Evolutionary conservation across 2,888 invertebrate genomes (phyloP).

Genomic region (Odontocolon sp.): DNA sequence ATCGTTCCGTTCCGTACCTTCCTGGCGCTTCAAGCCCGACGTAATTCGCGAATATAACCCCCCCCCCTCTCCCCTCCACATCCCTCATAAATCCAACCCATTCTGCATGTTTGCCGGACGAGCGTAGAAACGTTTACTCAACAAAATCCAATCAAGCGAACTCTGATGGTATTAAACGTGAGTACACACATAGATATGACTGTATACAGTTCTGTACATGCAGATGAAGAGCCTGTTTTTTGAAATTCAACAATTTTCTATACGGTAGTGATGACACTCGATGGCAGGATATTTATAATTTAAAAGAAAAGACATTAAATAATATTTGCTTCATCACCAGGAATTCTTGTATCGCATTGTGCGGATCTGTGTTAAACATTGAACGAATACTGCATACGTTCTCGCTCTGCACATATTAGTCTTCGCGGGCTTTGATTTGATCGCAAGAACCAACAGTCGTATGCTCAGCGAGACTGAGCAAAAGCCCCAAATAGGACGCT

Average conservation of each 20-base stretch:
- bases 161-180: not conserved
- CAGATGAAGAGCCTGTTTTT: too few species aligned
- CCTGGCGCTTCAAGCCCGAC: slow-evolving; percentile 39
- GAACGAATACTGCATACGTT: slow-evolving; percentile 12
- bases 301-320: too few species aligned
- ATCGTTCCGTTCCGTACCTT: not conserved
- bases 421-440: slow-evolving; percentile 28
- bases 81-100: not conserved
- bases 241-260: too few species aligned
- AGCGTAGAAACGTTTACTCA: slow-evolving; percentile 31
- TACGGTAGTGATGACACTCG: too few species aligned
- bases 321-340: not conserved
- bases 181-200: not conserved
- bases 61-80: too few species aligned
- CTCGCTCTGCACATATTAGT: slow-evolving; percentile 12
- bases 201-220: not conserved
- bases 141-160: slow-evolving; percentile 32
- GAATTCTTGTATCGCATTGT: not conserved
- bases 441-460: slow-evolving; percentile 15
- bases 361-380: not conserved
- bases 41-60: slow-evolving; percentile 5
- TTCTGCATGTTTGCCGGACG: slow-evolving; percentile 18
- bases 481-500: slow-evolving; percentile 64
- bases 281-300: too few species aligned
- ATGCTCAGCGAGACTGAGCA: not conserved